Evolutionary conservation across 2,797 vertebrate species (phyloP), one percentile per base, ranked within the genome.

Genomic region (Zalophus californianus): DNA sequence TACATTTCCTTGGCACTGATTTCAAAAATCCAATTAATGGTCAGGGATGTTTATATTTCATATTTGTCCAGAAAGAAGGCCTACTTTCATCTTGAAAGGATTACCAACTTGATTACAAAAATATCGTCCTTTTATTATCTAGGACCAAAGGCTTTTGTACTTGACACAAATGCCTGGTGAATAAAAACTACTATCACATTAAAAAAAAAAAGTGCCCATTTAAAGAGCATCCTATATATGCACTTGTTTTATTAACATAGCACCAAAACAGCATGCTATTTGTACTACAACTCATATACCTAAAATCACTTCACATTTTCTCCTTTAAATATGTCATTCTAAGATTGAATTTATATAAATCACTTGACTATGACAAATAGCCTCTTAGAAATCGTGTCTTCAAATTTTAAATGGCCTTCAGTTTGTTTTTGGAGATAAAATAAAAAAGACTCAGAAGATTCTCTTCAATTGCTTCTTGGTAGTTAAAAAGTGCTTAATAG

Each of bases 1-100:
- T 97, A 95, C 41, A 97, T 91, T 97, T 96, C 85, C 75, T 94
- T 92, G 94, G 89, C 92, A 97, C 84, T 73, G 84, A 86, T 94
- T 96, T 96, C 92, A 97, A 95, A 97, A 97, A 94, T 96, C 94
- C 94, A 98, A 90, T 97, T 97, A 98, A 96, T 91, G 64, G 79
- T 94, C 91, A 97, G 98, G 44, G n/a, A 54, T 98, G 93, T 98
- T 98, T 97, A 96, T 97, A 86, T 96, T 95, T 95, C 64, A 62
- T 94, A 94, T 97, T 93, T 97, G 35, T 97, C 90, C 86, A 95
- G 48, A 64, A 84, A 89, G 52, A 80, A 96, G 82, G 16, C 54
- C 35, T 94, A 32, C n/a, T 93, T 98, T 97, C 72, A 94, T 97
- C 90, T 88, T 96, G 90, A 98, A 97, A 86, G 88, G 77, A 94